These are phyloP conservation scores for Tachystola acroxantha DNA, from an alignment of 2,888 invertebrate species.

Conservation along the genomic window DNA sequence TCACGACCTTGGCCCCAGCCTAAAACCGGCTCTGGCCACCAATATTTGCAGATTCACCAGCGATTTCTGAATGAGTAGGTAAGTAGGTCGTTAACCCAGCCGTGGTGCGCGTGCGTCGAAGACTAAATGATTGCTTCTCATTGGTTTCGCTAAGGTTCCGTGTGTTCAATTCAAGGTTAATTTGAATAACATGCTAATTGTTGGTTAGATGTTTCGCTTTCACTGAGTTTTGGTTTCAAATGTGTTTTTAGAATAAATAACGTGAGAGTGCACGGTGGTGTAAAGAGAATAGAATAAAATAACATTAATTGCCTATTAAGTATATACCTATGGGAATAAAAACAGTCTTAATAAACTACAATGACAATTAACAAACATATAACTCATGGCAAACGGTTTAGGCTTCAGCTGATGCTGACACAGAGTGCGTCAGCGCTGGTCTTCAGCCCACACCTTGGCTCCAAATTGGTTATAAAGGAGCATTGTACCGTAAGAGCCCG, in stretches of 20 bases:
- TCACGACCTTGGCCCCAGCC: not conserved
- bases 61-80: slow-evolving; percentile 6
- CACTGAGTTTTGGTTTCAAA: not conserved
- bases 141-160: not conserved
- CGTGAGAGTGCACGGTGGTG: too few species aligned
- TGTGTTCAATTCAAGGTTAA: slow-evolving; percentile 11
- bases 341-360: too few species aligned
- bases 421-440: too few species aligned
- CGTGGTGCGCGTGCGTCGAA: not conserved
- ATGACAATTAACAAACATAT: too few species aligned
- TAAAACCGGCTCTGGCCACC: slow-evolving; percentile 1
- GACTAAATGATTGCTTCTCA: slow-evolving; percentile 4
- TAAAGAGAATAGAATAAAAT: too few species aligned
- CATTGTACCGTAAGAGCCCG: too few species aligned
- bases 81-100: slow-evolving; percentile 10
- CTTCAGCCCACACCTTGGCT: too few species aligned
- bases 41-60: slow-evolving; percentile 5
- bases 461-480: too few species aligned
- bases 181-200: slow-evolving; percentile 8
- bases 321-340: too few species aligned
- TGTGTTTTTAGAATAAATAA: slow-evolving; percentile 7
- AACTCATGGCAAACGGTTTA: too few species aligned
- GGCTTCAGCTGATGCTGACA: too few species aligned
- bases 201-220: slow-evolving; percentile 6
- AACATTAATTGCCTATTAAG: too few species aligned